A percentile compares a stretch with the other conserved stretches of the same genome.
These are phyloP conservation scores for Hydroisotoma schaefferi DNA, from an alignment of 2,888 invertebrate genomes.

Conservation along the genomic window DNA sequence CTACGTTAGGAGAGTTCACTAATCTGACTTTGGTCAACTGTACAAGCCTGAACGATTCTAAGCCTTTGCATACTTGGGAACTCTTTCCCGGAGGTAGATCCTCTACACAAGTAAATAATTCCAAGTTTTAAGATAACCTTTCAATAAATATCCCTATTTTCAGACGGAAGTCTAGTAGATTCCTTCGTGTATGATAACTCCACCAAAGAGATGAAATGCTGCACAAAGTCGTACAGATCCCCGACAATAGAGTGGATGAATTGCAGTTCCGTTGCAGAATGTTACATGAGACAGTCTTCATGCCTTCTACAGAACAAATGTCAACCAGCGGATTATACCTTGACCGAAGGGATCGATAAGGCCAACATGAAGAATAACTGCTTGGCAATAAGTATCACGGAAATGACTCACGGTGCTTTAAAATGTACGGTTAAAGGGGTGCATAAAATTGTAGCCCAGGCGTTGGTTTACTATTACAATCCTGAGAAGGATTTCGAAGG, in stretches of 20 bases:
- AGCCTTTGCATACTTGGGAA: slow-evolving; percentile 31
- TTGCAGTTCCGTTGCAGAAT: slow-evolving; percentile 38
- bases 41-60: slow-evolving; percentile 16
- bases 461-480: slow-evolving; percentile 37
- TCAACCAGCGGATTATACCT: slow-evolving; percentile 18
- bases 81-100: slow-evolving; percentile 30
- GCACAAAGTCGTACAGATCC: slow-evolving; percentile 31
- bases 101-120: neutral
- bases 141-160: no score
- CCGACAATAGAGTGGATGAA: slow-evolving; percentile 34
- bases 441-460: slow-evolving; percentile 38
- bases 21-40: slow-evolving; percentile 38
- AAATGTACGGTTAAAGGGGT: slow-evolving; percentile 34
- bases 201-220: slow-evolving; percentile 27
- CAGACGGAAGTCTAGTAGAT: slow-evolving; percentile 15
- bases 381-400: slow-evolving; percentile 27
- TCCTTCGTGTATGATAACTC: slow-evolving; percentile 33
- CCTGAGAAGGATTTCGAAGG: slow-evolving; percentile 27
- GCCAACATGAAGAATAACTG: slow-evolving; percentile 25
- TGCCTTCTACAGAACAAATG: slow-evolving; percentile 36
- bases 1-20: slow-evolving; percentile 26
- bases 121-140: neutral
- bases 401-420: slow-evolving; percentile 32
- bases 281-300: slow-evolving; percentile 26
- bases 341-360: slow-evolving; percentile 19